Conservation (phyloP, 2,888 invertebrate genomes). For the Hymenopus coronatus region DNA sequence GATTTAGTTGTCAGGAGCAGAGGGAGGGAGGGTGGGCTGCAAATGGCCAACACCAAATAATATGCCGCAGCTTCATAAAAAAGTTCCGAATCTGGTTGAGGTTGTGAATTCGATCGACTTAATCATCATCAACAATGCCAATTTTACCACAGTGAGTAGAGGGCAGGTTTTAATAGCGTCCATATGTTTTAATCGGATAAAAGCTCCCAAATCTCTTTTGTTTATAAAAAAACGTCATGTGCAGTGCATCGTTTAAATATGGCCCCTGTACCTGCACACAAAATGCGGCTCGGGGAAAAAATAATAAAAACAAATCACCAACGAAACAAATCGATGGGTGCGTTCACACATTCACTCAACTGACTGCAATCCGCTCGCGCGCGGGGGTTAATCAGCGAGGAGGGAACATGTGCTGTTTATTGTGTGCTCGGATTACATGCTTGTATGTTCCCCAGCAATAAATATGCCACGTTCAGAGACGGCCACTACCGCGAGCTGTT, state of each 20-base stretch:
- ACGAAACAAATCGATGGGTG: conserved; percentile 11
- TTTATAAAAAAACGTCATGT: conserved; percentile 6
- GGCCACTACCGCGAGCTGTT: background rate
- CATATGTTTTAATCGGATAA: conserved; percentile 17
- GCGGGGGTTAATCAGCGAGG: background rate
- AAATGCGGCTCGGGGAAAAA: background rate
- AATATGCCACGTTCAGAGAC: conserved; percentile 13
- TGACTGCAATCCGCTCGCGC: background rate
- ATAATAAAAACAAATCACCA: conserved; percentile 11
- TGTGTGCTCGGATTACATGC: conserved; percentile 5
- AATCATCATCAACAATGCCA: background rate
- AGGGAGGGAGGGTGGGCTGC: background rate
- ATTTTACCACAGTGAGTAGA: background rate
- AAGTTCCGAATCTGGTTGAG: background rate
- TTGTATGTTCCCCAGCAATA: background rate
- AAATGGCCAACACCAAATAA: background rate
- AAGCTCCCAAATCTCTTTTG: conserved; percentile 15
- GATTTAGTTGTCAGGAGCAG: background rate
- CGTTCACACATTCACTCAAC: conserved; percentile 10
- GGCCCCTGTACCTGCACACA: conserved; percentile 4
- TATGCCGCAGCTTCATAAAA: background rate
- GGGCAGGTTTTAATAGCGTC: conserved; percentile 13
- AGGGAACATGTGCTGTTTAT: conserved; percentile 14
- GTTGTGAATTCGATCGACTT: background rate
- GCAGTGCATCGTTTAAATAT: conserved; percentile 5